Conservation (phyloP, 2,888 invertebrate species). For the Cremastobaeus sp. region DNA sequence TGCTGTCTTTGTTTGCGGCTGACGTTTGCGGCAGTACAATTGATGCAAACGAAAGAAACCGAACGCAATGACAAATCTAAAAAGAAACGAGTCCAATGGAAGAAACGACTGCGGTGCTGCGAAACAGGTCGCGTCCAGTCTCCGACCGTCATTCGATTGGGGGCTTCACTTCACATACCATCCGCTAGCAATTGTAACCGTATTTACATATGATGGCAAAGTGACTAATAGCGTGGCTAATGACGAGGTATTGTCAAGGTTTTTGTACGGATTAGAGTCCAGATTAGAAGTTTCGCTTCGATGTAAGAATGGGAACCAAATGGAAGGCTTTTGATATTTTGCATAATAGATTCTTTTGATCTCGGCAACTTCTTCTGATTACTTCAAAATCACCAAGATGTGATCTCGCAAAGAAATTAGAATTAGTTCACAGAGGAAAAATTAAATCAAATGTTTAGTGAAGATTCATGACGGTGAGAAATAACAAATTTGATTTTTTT, state of each 20-base stretch:
- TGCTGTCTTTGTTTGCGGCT: slow-evolving; percentile 42
- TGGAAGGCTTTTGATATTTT: neutral
- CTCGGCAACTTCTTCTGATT: too few species aligned
- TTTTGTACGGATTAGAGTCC: neutral
- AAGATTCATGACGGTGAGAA: too few species aligned
- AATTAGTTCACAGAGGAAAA: too few species aligned
- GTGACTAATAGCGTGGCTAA: slow-evolving; percentile 12
- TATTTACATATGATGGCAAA: slow-evolving; percentile 14
- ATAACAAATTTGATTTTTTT: too few species aligned
- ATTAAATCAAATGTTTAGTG: too few species aligned
- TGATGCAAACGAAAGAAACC: slow-evolving; percentile 45
- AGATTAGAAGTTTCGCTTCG: neutral
- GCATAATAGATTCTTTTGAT: too few species aligned
- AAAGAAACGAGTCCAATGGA: slow-evolving; percentile 29
- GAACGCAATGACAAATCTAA: slow-evolving; percentile 41
- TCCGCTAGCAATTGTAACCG: slow-evolving; percentile 8
- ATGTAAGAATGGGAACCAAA: neutral
- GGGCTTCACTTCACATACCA: neutral
- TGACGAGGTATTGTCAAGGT: slow-evolving; percentile 18
- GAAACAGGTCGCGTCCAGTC: neutral
- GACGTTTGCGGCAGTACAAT: slow-evolving; percentile 31
- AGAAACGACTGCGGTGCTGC: slow-evolving; percentile 3
- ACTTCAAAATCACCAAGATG: too few species aligned
- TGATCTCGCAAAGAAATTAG: too few species aligned
- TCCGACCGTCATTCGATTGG: neutral